These are phyloP conservation scores for Umimayanthus chanpuru DNA, from an alignment of 92 coral and sea anemone species.

Conservation along the genomic window DNA sequence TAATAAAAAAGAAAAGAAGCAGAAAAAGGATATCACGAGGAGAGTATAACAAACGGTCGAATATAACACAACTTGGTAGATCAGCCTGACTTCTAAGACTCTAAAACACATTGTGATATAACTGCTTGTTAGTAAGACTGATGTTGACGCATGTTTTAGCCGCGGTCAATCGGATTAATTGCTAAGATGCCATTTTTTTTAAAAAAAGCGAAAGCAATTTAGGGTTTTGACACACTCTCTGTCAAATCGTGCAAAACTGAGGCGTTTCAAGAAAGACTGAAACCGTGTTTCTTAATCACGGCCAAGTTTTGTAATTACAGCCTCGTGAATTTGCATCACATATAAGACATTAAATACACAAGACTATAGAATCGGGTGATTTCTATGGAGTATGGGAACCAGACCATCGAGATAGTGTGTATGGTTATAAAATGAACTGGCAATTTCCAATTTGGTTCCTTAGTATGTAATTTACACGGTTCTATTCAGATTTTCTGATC, in stretches of 20 bases:
- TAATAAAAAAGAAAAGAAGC: background rate
- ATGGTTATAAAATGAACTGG: background rate
- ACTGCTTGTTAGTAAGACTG: background rate
- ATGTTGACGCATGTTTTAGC: background rate
- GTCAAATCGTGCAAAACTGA: background rate
- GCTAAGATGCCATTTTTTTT: background rate
- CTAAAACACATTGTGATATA: background rate
- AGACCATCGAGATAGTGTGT: no score
- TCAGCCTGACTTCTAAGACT: background rate
- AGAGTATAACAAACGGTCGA: no score
- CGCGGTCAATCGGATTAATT: background rate
- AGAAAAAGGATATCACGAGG: background rate
- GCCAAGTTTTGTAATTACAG: background rate
- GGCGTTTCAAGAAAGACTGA: background rate
- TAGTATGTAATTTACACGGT: no score
- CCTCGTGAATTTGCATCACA: background rate
- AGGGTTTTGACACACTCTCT: background rate
- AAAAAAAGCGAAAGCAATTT: background rate
- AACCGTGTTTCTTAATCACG: background rate
- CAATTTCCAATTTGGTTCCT: background rate
- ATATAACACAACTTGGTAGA: background rate
- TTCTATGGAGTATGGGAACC: background rate
- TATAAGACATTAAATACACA: background rate
- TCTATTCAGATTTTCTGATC: no score
- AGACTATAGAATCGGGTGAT: background rate